Evolutionary conservation across 1,140 invertebrate genomes (phyloP), one percentile per base, ranked within the genome.

Genomic region (Dreissena rostriformis): DNA sequence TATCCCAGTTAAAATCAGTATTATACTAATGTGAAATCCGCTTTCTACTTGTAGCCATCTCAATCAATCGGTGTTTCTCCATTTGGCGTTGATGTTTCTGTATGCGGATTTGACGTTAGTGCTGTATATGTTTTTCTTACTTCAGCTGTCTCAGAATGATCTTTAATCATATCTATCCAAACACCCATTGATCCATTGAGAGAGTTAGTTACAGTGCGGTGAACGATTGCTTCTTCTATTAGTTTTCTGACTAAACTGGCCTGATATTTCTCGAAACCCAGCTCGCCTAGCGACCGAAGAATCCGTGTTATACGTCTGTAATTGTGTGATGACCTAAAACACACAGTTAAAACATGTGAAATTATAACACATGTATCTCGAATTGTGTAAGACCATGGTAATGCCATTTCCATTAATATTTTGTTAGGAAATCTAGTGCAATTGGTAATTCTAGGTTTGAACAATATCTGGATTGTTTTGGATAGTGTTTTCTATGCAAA

Each of bases 301-400:
- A 77, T 77, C 22, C 75, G 51, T 39, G 75, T 77, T 10, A 77
- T 77, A 49, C 75, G 61, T 19, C 75, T 28, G 49, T 77, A 66
- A 52, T 77, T 77, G 28, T 77, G 75, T 22, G 63, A 28, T 4
- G 75, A 77, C 11, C 75, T 77, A 26, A 77, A 77, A 77, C 10
- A 63, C 2, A 63, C 19, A 12, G 24, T n/a, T 24, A 4, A n/a
- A 63, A 63, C 4, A 24, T 63, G 19, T 63, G 24, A 24, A 63
- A n/a, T 63, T 63, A n/a, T 63, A 63, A 24, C 61, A n/a, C 2
- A 2, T 11, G 19, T 63, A 11, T 63, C 61, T 63, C 19, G 19
- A 63, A 5, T 2, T 63, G 11, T 63, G 2, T 24, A 2, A 63
- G 61, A 5, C 61, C 61, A 39, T 39, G 2, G 39, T 2, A 5